A percentile compares a stretch with the other conserved stretches of the same genome.
These are phyloP conservation scores for Caranx ignobilis DNA, from an alignment of 2,113 vertebrate genomes.

Conservation along the genomic window DNA sequence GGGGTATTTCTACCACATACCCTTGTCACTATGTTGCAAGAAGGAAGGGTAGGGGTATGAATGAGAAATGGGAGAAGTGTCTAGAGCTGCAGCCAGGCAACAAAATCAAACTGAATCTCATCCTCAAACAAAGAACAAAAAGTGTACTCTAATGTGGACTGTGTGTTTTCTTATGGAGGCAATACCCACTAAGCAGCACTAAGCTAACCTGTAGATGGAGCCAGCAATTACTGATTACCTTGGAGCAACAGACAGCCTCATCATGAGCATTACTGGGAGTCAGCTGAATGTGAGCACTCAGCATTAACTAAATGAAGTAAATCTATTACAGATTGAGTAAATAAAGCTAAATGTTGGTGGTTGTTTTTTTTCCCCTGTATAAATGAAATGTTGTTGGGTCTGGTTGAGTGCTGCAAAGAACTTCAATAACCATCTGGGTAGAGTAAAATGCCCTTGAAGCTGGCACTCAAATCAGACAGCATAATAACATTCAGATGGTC, in stretches of 20 bases:
- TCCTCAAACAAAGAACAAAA: neutral
- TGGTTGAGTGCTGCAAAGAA: constrained; percentile 33
- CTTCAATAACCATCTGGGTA: constrained; percentile 32
- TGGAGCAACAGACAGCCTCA: constrained; percentile 20
- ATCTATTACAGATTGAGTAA: constrained; percentile 37
- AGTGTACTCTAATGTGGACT: neutral
- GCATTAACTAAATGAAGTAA: constrained; percentile 47
- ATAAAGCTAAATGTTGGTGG: constrained; percentile 25
- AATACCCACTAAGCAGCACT: constrained; percentile 37
- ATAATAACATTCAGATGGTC: constrained; percentile 76
- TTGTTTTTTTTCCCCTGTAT: constrained; percentile 10
- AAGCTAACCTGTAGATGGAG: constrained; percentile 38
- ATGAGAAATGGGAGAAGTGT: no score
- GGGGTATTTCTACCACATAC: no score
- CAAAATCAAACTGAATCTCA: constrained; percentile 2
- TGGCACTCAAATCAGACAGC: constrained; percentile 67
- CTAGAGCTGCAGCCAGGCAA: constrained; percentile 24
- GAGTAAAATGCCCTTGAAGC: constrained; percentile 67
- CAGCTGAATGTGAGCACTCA: constrained; percentile 19
- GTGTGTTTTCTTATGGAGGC: neutral
- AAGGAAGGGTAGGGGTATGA: no score
- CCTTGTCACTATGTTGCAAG: no score
- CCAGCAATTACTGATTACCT: constrained; percentile 59
- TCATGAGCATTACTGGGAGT: constrained; percentile 16
- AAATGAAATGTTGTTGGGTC: constrained; percentile 47